Evolutionary conservation across 92 coral and sea anemone genomes (phyloP), one percentile per base, ranked within the genome.

Genomic region (Palythoa caribaeorum): DNA sequence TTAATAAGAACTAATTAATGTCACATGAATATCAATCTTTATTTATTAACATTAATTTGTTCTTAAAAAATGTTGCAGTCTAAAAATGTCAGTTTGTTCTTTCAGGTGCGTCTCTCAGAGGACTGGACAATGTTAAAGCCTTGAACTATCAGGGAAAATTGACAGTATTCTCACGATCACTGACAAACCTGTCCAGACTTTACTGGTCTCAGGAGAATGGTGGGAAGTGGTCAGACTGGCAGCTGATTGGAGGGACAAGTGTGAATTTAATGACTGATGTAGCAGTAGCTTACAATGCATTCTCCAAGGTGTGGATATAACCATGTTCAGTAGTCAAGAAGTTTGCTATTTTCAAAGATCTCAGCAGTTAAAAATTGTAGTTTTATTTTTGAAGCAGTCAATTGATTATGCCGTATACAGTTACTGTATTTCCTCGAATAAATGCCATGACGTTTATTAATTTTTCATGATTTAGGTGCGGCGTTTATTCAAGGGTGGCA

Each of bases 171-270:
- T 70, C 90, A 2, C 90, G 98, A 70, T 89, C 98, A 17, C 85
- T 95, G 62, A 92, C 98, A 88, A 95, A 88, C 71, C 59, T 89
- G 39, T 95, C 98, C 37, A 76, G 71, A 52, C 86, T 95, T 59
- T 95, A 93, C 90, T 95, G 98, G 98, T 76, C 93, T 57, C 94
- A 93, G 78, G 89, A 91, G 71, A 78, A 35, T 44, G 75, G 83
- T 85, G 93, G 94, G 4, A 93, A 91, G 37, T 95, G 98, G 98
- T 73, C 94, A 12, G 72, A 70, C 85, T 95, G 98, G 98, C 86
- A 91, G 80, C 87, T 95, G 90, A 93, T 95, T 91, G 98, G 98
- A 84, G 98, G 98, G 50, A 48, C 96, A 76, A 89, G 94, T 66
- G 98, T 95, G 20, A 83, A 89, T 6, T 78, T 95, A 79, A 79